Base-by-base conservation (phyloP, 2,797 vertebrate genomes). In the Acridotheres tristis region DNA sequence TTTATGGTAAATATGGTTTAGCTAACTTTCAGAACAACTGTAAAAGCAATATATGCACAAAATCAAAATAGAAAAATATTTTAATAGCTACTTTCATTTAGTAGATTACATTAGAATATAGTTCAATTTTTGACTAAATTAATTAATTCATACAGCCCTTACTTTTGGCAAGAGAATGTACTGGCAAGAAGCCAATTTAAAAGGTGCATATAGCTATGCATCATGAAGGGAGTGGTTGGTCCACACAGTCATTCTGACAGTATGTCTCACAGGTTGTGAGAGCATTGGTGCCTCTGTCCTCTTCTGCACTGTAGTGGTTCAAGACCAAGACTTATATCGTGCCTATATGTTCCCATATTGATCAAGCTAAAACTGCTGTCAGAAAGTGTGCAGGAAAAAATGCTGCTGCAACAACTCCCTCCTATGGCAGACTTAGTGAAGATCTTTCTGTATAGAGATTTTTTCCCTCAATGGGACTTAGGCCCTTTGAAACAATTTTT, bases 51-150 rank as follows among this genome's bases (percentile, higher is more conserved):
- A 65, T 32, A 50, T 72, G 42, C 59, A 65, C 50, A 89, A 95
- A 95, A 71, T 62, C 80, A 89, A 95, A 88, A 69, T 42, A 27
- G 16, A 76, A 43, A 85, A 93, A 34, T 59, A 61, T 74, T 87
- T 94, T 59, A 63, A 54, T 55, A 83, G 75, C 26, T 92, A 57
- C 65, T 94, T 82, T 94, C 47, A 78, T 87, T 83, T 74, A 85
- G 22, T 58, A 62, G 43, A 59, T 91, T 90, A 84, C 27, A 47
- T 90, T 94, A 66, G 51, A 71, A 88, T 91, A 25, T 82, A 83
- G 38, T 53, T 80, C 5, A 26, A 9, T 76, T 87, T 81, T 43
- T 67, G 43, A 61, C 48, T 78, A 82, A 58, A 30, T 67, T 66
- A 69, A 88, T 68, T 68, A 63, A 84, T 78, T 94, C 65, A n/a